Base-by-base conservation (phyloP, 1,140 invertebrate genomes). In the Lordiphosa clarofinis region DNA sequence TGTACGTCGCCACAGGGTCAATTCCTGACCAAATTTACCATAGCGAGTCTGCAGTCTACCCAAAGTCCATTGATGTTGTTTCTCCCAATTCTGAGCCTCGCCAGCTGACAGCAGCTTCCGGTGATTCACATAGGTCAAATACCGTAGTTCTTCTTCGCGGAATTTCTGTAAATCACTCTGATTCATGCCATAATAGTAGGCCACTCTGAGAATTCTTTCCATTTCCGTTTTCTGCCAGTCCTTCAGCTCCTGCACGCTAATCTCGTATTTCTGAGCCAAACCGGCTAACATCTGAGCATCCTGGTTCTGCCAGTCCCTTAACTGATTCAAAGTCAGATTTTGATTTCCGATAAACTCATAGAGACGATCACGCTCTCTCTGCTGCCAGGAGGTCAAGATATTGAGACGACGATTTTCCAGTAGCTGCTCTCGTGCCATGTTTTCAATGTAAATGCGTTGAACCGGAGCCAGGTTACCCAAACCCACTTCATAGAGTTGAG, bases 281-380 rank as follows among this genome's bases (percentile, higher is more conserved):
- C 67, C 58, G 39, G 68, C 62, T 9, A 87, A 28, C 3, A 66
- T 38, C 35, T 66, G 48, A 1, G 70, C 66, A 12, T 82, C 75
- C 43, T 88, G 79, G 4, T 56, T 69, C 42, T 88, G 87, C 87
- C 87, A 88, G 8, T 68, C 66, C 4, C 36, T 61, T 19, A 88
- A 24, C 28, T 88, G 78, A 0, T 59, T 50, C 15, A 82, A 28
- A 1, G 66, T 75, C 54, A 88, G 79, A 38, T 82, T 87, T 42
- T 87, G 84, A 19, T 72, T 88, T 36, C 71, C 64, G 28, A 88
- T 87, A 21, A 88, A 86, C 4, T 70, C 78, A 40, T 88, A 88
- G 0, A 88, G 58, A 15, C 87, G 87, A 61, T 88, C 87, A 4
- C 87, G 79, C 28, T 88, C 87, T 15, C 59, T 46, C 37, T 70